Evolutionary conservation across 92 coral and sea anemone species (phyloP).

Genomic region (Epizoanthus fatuus): DNA sequence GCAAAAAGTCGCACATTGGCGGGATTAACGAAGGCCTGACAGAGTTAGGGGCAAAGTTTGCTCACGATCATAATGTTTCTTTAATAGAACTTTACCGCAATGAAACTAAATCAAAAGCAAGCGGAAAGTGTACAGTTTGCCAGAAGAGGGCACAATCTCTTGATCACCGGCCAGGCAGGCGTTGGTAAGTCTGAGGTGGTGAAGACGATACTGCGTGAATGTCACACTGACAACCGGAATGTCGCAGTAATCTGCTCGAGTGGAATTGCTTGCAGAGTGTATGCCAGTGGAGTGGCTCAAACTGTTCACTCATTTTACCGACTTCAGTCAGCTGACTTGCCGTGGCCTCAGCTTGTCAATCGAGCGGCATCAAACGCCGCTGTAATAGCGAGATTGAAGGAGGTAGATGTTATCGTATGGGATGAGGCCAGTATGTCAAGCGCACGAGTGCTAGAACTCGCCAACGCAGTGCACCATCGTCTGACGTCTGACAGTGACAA

Average conservation of each 20-base stretch:
- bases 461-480: not conserved
- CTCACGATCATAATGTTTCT: not conserved
- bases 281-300: conserved; percentile 30
- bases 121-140: conserved; percentile 15
- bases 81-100: not conserved
- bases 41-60: too few species aligned
- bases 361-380: conserved; percentile 6
- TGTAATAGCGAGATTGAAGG: conserved; percentile 14
- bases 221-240: too few species aligned
- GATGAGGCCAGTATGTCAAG: not conserved
- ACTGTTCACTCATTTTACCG: conserved; percentile 60
- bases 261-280: conserved; percentile 57
- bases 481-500: not conserved
- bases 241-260: conserved; percentile 43
- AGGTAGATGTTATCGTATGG: conserved; percentile 25
- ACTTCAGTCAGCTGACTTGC: conserved; percentile 50
- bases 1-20: too few species aligned
- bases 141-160: conserved; percentile 9
- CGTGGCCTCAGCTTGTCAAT: conserved; percentile 12
- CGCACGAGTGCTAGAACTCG: too few species aligned
- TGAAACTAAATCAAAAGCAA: conserved; percentile 10
- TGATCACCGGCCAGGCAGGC: conserved; percentile 24
- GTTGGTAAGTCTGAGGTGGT: conserved; percentile 2
- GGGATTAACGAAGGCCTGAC: too few species aligned
- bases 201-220: not conserved